Evolutionary conservation across 2,113 vertebrate genomes (phyloP).

Genomic region (Nettapus auritus): DNA sequence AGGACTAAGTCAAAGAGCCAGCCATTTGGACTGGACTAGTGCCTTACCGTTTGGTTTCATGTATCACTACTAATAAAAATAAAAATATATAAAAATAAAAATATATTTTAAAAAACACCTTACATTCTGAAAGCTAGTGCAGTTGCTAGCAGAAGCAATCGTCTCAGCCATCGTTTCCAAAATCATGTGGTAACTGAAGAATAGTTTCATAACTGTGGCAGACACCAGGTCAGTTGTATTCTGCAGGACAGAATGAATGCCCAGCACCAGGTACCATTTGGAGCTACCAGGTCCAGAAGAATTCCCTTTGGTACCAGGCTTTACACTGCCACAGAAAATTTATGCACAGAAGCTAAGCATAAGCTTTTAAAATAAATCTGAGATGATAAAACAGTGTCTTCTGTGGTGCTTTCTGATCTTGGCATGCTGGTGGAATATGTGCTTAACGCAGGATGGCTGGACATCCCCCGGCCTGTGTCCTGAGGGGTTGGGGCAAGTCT

Average conservation of each 20-base stretch:
- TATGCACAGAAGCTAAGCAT: not conserved
- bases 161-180: not conserved
- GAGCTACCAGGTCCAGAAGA: constrained; percentile 19
- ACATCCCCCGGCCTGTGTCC: not conserved
- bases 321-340: not conserved
- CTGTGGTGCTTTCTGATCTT: not conserved
- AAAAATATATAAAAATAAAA: too few relatives aligned
- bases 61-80: not conserved
- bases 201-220: constrained; percentile 17
- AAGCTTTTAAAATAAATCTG: not conserved
- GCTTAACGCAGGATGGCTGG: not conserved
- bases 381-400: not conserved
- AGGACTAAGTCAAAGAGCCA: not conserved
- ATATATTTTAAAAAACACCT: too few relatives aligned
- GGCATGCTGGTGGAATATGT: not conserved
- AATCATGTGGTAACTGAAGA: constrained; percentile 21
- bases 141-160: not conserved
- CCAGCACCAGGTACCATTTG: constrained; percentile 37
- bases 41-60: not conserved
- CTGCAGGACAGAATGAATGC: constrained; percentile 57
- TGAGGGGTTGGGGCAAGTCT: not conserved
- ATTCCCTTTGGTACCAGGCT: not conserved
- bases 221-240: constrained; percentile 23
- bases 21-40: not conserved
- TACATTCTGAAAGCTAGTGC: not conserved